Evolutionary conservation across 2,888 invertebrate genomes (phyloP).

Genomic region (Lasius fuliginosus): DNA sequence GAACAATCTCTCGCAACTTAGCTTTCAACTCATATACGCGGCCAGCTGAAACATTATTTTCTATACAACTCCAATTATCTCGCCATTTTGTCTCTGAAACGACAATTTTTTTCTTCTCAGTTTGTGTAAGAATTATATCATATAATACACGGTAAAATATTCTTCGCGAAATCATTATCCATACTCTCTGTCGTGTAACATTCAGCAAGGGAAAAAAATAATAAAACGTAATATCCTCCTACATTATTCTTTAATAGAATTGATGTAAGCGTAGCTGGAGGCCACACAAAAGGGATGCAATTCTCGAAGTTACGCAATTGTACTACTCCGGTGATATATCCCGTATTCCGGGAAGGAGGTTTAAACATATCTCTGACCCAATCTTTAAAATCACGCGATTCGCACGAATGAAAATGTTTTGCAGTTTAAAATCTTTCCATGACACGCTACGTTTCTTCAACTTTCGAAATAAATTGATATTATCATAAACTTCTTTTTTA

Average conservation of each 20-base stretch:
- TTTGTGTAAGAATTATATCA: neutral
- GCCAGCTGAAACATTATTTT: neutral
- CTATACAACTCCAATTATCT: neutral
- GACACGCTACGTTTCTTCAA: constrained; percentile 18
- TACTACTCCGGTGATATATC: constrained; percentile 23
- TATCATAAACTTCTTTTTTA: neutral
- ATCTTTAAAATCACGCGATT: constrained; percentile 40
- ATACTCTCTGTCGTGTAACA: neutral
- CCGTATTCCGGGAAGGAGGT: neutral
- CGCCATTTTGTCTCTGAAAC: neutral
- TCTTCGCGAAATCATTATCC: neutral
- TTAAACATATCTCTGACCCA: constrained; percentile 29
- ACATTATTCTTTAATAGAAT: neutral
- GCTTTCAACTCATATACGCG: neutral
- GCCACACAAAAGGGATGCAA: neutral
- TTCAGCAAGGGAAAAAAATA: neutral
- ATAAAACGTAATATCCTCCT: neutral
- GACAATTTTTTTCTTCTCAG: neutral
- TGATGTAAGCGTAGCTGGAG: neutral
- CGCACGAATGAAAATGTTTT: constrained; percentile 31
- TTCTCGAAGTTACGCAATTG: constrained; percentile 17
- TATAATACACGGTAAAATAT: neutral
- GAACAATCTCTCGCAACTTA: constrained; percentile 40
- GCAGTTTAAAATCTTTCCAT: constrained; percentile 20
- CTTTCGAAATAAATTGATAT: constrained; percentile 14